Evolutionary conservation across 2,797 vertebrate genomes (phyloP), one percentile per base, ranked within the genome.

Genomic region (Erethizon dorsatum): DNA sequence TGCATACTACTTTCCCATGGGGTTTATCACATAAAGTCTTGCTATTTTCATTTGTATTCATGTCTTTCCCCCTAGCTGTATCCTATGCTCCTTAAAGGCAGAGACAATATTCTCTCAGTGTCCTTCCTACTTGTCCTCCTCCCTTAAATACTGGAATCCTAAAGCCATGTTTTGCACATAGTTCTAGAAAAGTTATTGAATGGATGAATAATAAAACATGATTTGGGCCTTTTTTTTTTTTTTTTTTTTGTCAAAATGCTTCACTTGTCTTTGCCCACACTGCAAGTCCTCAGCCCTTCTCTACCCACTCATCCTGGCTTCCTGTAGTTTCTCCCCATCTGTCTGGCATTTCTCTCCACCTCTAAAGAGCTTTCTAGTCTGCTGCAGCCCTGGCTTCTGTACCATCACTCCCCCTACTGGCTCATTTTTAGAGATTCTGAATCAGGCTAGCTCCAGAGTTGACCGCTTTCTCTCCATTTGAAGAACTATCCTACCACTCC

Each of bases 321-420:
- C 93, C 94, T 65, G n/a, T 54, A 45, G 91, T 45, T 88, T 96
- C 78, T 88, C 57, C 82, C 90, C 71, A 94, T 77, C 93, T 96
- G 93, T 37, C 90, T 88, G 61, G 83, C 71, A 92, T 94, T 97
- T 95, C 84, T 79, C 83, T 95, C 77, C 14, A 83, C 50, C 54
- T 79, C 78, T 86, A 18, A 77, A 82, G 93, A 50, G 73, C 67
- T 93, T 86, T 84, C 79, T 33, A 90, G 73, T 95, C 77, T 83
- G 88, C 84, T 85, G 57, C 67, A 63, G 69, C 14, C 31, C n/a
- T 89, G 79, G 73, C 56, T 56, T 71, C 91, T 84, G 65, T 11
- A 52, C 75, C 33, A 41, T 54, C 47, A 37, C 50, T 94, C 61
- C 56, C 28, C 33, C 50, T 71, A 90, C 67, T 20, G 83, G 92